Evolutionary conservation across 2,888 invertebrate genomes (phyloP).

Genomic region (Ophraella communa): DNA sequence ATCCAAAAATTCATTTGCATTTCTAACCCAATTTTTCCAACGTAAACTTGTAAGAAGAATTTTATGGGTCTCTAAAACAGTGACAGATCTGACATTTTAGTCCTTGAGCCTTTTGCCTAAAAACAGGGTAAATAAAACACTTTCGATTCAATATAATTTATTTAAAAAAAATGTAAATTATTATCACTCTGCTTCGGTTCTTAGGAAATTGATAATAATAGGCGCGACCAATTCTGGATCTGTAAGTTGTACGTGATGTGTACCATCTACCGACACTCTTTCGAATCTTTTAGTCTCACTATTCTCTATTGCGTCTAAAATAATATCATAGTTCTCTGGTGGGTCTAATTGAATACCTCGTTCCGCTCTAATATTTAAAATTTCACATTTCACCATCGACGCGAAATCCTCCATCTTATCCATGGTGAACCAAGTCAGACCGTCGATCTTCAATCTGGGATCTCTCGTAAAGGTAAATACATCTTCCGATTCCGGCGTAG

Average conservation of each 20-base stretch:
- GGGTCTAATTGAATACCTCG: constrained; percentile 76
- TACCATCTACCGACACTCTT: constrained; percentile 75
- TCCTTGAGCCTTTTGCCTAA: no score
- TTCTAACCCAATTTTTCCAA: no score
- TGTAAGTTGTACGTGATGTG: constrained; percentile 84
- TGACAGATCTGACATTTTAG: no score
- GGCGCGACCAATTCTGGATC: constrained; percentile 71
- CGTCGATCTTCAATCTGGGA: constrained; percentile 74
- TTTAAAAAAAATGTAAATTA: no score
- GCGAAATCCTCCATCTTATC: constrained; percentile 75
- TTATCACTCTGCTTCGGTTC: background rate
- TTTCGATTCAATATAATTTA: no score
- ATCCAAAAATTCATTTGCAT: no score
- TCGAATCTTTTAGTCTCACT: constrained; percentile 65
- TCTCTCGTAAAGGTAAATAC: constrained; percentile 76
- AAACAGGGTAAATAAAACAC: no score
- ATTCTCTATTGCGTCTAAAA: constrained; percentile 70
- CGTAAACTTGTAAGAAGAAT: no score
- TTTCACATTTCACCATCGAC: constrained; percentile 72
- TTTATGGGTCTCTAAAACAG: no score
- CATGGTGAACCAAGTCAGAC: constrained; percentile 73
- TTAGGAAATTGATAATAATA: constrained; percentile 69
- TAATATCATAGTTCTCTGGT: constrained; percentile 69
- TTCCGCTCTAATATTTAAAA: constrained; percentile 77
- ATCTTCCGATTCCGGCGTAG: constrained; percentile 54